Evolutionary conservation across 2,888 invertebrate species (phyloP), one percentile per base, ranked within the genome.

Genomic region (Furcula furcula): DNA sequence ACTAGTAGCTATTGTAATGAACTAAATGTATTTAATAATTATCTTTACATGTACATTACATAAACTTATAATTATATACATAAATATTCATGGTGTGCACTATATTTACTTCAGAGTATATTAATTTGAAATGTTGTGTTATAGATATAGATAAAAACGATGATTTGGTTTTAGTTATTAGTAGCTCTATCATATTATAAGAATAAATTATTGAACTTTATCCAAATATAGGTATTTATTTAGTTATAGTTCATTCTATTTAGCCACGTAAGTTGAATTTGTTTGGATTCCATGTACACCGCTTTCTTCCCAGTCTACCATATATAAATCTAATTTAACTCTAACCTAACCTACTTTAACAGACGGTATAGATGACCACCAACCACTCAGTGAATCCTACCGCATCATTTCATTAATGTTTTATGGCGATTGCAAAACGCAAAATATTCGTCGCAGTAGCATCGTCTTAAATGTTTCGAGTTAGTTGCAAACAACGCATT

Each of bases 1-100:
- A 72, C 46, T 52, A 18, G 72, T 83, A 82, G 72, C 66, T 78
- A 78, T 65, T 70, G 71, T 80, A 76, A 76, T 72, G 61, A 73
- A 69, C 67, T 67, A 75, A 74, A 68, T 70, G 65, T 77, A 73
- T 73, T 67, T 68, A 70, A 66, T 64, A 48, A 67, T 55, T 62
- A 64, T 55, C 59, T 65, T 58, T 67, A 69, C 46, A 52, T 64
- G 46, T 65, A 65, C n/a, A 61, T 59, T 48, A 57, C 48, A 51
- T 51, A 56, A 56, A 54, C 38, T 46, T 40, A 53, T 54, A 55
- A 44, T 46, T 44, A 31, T 22, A 14, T 4, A 14, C 16, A 25
- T 25, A 52, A 60, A 51, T 64, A 55, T 64, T 67, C 49, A 59
- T 67, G 56, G 66, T 65, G 69, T 76, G 73, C 72, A 73, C 65